A percentile compares a stretch with the other conserved stretches of the same genome.
phyloP scores from a whole-genome alignment of 2,888 invertebrate genomes.

The Hyposoter dolosus region DNA sequence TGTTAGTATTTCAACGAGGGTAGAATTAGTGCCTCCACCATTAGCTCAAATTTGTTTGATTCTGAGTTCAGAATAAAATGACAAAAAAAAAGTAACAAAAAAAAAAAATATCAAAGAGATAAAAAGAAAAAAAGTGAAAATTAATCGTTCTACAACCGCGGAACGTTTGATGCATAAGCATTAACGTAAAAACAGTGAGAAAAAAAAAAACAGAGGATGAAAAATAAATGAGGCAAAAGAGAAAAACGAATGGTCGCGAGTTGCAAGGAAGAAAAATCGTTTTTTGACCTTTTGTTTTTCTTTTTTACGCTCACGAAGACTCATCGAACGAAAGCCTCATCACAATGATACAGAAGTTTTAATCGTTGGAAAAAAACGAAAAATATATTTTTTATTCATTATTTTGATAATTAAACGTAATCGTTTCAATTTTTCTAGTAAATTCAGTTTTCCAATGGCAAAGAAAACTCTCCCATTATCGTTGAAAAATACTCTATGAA shows the following conservation, averaged over 20 bases:
- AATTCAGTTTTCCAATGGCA: too few species aligned
- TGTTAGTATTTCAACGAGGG: slow-evolving; percentile 82
- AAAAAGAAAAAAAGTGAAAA: slow-evolving; percentile 19
- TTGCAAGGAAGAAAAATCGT: neutral
- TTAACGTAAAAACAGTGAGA: slow-evolving; percentile 17
- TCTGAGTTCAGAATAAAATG: slow-evolving; percentile 70
- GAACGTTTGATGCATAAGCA: slow-evolving; percentile 18
- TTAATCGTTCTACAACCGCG: slow-evolving; percentile 1
- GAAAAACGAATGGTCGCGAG: slow-evolving; percentile 23
- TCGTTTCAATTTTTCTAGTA: too few species aligned
- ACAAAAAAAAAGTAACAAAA: neutral
- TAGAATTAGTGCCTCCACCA: slow-evolving; percentile 84
- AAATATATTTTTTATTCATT: too few species aligned
- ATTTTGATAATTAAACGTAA: too few species aligned
- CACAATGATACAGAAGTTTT: neutral
- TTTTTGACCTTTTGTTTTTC: slow-evolving; percentile 18
- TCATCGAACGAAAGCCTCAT: slow-evolving; percentile 65
- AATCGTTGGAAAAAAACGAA: too few species aligned
- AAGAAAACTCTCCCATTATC: too few species aligned
- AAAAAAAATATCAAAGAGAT: slow-evolving; percentile 41
- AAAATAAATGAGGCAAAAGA: slow-evolving; percentile 7
- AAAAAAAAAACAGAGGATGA: neutral
- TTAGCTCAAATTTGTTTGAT: slow-evolving; percentile 74
- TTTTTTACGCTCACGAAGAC: neutral
- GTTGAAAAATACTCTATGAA: too few species aligned